Evolutionary conservation across 2,797 vertebrate genomes (phyloP).

Genomic region (Fundulus diaphanus): DNA sequence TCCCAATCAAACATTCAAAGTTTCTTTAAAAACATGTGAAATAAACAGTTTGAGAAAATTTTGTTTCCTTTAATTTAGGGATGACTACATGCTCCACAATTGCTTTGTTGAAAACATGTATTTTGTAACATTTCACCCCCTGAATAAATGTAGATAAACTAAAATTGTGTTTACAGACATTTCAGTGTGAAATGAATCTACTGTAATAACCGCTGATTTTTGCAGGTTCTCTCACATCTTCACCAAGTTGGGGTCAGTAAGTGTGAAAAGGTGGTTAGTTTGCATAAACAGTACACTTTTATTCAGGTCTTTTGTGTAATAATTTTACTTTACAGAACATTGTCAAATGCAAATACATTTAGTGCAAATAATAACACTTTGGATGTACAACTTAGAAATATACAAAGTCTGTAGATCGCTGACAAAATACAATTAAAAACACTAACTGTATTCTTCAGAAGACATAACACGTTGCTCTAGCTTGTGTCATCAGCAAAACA

Average conservation of each 20-base stretch:
- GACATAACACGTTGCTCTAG: slow-evolving; percentile 46
- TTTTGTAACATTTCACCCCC: too few relatives aligned
- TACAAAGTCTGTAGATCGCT: slow-evolving; percentile 76
- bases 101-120: neutral
- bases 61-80: neutral
- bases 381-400: slow-evolving; percentile 80
- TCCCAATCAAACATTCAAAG: neutral
- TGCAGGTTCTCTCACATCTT: neutral
- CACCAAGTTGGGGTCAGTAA: neutral
- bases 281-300: neutral
- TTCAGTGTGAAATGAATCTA: neutral
- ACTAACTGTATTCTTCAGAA: slow-evolving; percentile 68
- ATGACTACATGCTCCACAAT: neutral
- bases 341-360: slow-evolving; percentile 80
- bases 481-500: slow-evolving; percentile 52
- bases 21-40: neutral
- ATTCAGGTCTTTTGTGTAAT: slow-evolving; percentile 59
- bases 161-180: neutral
- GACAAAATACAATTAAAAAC: slow-evolving; percentile 75
- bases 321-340: slow-evolving; percentile 83
- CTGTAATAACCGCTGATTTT: neutral
- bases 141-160: neutral
- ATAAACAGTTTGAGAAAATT: neutral
- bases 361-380: slow-evolving; percentile 84
- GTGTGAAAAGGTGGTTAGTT: neutral